These are phyloP conservation scores for Halcyon chelicuti DNA, from an alignment of 2,797 vertebrate species.

Conservation along the genomic window DNA sequence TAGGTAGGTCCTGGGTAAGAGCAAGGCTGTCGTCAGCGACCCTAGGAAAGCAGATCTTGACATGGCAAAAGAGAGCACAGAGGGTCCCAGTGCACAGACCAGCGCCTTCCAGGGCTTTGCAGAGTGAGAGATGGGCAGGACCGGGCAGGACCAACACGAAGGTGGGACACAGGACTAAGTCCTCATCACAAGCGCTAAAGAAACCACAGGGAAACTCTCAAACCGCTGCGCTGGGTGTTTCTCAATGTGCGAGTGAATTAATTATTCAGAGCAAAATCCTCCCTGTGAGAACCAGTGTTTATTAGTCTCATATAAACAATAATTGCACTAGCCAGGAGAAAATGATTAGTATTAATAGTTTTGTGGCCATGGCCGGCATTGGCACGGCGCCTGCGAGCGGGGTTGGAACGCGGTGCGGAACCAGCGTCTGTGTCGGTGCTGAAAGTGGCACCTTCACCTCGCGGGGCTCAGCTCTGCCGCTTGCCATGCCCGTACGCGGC, in stretches of 20 bases:
- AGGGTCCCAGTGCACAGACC: neutral
- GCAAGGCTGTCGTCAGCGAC: neutral
- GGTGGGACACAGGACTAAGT: neutral
- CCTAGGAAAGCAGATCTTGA: neutral
- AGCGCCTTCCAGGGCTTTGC: neutral
- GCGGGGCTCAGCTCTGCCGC: accelerated
- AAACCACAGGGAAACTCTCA: neutral
- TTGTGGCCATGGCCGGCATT: neutral
- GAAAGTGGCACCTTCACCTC: neutral
- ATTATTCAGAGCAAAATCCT: neutral
- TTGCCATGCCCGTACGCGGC: accelerated
- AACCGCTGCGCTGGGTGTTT: neutral
- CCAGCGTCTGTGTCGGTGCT: neutral
- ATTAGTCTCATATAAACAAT: conserved; percentile 32
- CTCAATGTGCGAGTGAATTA: neutral
- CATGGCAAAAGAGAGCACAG: neutral
- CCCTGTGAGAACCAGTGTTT: conserved; percentile 7
- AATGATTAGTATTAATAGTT: conserved; percentile 23
- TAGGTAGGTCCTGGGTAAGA: no score
- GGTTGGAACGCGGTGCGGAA: neutral
- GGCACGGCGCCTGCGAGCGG: neutral
- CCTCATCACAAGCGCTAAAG: accelerated
- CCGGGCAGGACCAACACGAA: neutral
- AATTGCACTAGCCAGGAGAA: neutral
- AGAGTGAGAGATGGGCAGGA: neutral